A percentile compares a stretch with the other conserved stretches of the same genome.
Evolutionary conservation across 1,140 invertebrate genomes (phyloP).

Genomic region (Spodoptera frugiperda): DNA sequence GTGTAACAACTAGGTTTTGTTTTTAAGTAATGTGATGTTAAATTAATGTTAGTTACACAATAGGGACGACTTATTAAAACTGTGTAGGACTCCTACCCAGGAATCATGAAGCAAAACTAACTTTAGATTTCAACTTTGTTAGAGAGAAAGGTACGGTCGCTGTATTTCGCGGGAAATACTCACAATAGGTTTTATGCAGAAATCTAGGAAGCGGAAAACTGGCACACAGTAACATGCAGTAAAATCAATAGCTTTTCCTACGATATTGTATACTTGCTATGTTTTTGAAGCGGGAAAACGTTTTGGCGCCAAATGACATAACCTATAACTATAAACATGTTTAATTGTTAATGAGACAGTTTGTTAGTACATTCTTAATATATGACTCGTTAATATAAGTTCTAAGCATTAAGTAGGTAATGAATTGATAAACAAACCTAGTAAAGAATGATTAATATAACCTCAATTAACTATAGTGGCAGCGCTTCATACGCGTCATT

Average conservation of each 20-base stretch:
- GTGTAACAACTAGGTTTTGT: too few relatives aligned
- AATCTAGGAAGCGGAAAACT: constrained; percentile 20
- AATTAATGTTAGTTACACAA: too few relatives aligned
- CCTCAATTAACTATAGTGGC: constrained; percentile 7
- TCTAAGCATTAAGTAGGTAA: too few relatives aligned
- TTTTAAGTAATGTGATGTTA: too few relatives aligned
- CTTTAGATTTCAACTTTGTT: constrained; percentile 25
- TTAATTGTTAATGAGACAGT: too few relatives aligned
- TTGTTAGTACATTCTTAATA: too few relatives aligned
- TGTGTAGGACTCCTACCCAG: neutral
- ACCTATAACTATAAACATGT: too few relatives aligned
- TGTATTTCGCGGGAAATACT: constrained; percentile 23
- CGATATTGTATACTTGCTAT: neutral
- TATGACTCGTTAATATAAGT: too few relatives aligned
- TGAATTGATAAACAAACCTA: neutral
- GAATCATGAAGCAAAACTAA: constrained; percentile 30
- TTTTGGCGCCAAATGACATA: neutral
- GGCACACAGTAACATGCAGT: constrained; percentile 4
- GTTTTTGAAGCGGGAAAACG: neutral
- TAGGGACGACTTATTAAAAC: neutral
- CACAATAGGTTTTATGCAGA: constrained; percentile 26
- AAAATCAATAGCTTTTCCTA: constrained; percentile 32
- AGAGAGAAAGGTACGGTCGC: constrained; percentile 28
- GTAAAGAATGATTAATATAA: neutral
- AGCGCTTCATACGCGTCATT: constrained; percentile 6